phyloP scores from a whole-genome alignment of 2,113 vertebrate species.

The Coreoperca whiteheadi region DNA sequence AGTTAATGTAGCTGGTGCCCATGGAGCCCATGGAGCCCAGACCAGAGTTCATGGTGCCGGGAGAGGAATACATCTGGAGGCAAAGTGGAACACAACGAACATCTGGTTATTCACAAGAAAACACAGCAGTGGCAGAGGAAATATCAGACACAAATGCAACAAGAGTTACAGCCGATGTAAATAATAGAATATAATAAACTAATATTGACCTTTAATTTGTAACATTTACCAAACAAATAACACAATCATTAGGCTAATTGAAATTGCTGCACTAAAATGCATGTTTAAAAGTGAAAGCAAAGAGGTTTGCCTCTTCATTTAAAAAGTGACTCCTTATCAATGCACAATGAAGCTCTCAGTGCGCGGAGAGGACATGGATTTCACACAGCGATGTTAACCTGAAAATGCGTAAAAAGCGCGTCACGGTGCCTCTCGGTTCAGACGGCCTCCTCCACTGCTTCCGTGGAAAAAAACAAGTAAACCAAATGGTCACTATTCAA shows the following conservation, averaged over 20 bases:
- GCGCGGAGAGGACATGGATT: slow-evolving; percentile 69
- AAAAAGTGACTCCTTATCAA: slow-evolving; percentile 72
- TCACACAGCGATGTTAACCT: slow-evolving; percentile 79
- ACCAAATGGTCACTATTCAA: background rate
- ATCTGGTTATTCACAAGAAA: slow-evolving; percentile 18
- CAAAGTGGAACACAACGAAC: slow-evolving; percentile 8
- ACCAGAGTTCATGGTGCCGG: slow-evolving; percentile 86
- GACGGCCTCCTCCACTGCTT: slow-evolving; percentile 50
- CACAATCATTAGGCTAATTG: background rate
- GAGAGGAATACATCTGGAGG: slow-evolving; percentile 88
- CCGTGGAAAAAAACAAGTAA: slow-evolving; percentile 44
- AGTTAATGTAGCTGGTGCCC: slow-evolving; percentile 90
- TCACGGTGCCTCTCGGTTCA: slow-evolving; percentile 71
- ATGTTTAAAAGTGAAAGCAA: slow-evolving; percentile 2
- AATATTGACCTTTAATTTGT: background rate
- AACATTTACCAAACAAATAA: background rate
- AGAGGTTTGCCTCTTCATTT: slow-evolving; percentile 17
- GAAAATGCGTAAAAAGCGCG: slow-evolving; percentile 82
- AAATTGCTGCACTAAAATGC: background rate
- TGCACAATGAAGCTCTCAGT: slow-evolving; percentile 83
- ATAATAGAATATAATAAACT: no score
- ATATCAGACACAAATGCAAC: background rate
- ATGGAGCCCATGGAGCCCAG: slow-evolving; percentile 87
- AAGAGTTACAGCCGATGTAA: background rate
- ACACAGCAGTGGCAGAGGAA: background rate